Base-by-base conservation (phyloP, 2,888 invertebrate genomes). In the Cephalotes varians region DNA sequence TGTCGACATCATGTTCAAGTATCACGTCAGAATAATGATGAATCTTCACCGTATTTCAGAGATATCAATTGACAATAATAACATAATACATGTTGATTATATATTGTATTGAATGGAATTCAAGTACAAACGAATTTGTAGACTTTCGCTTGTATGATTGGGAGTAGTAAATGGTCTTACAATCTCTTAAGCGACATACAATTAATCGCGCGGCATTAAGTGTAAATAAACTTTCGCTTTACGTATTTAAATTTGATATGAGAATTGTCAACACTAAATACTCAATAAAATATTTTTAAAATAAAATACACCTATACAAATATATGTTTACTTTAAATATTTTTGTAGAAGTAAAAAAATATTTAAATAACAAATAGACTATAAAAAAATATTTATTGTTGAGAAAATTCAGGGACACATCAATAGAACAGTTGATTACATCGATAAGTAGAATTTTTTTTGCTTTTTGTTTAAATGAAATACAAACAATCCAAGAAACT, bases 61-160 rank as follows among this genome's bases (percentile, higher is more conserved):
- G 0, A 3, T 31, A 40, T 54, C 18, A 47, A 44, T 62, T 74
- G 28, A 58, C 21, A 31, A 15, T 34, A 21, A 18, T 54, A 49
- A 34, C 18, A 18, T 34, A 12, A 44, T 40, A 67, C 51, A 9
- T 37, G 2, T 0, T 15, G 15, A 51, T 54, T 37, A 21, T 31
- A 21, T 51, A 49, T 18, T 47, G 5, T 47, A 15, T 25, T n/a
- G 47, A 79, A 44, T 77, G 92, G 93, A 94, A 94, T 94, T 94
- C 92, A 92, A 94, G 93, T 93, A 94, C 93, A 91, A 94, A 94
- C 93, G 93, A 94, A 94, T 94, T 94, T 94, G 94, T 93, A 93
- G 91, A 91, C 91, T 86, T 90, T 87, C 93, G 92, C 89, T 92
- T 92, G 94, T 5, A 47, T 18, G 47, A 47, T 18, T 5, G 12